Evolutionary conservation across 2,113 vertebrate species (phyloP), one percentile per base, ranked within the genome.

Genomic region (Panthera leo): DNA sequence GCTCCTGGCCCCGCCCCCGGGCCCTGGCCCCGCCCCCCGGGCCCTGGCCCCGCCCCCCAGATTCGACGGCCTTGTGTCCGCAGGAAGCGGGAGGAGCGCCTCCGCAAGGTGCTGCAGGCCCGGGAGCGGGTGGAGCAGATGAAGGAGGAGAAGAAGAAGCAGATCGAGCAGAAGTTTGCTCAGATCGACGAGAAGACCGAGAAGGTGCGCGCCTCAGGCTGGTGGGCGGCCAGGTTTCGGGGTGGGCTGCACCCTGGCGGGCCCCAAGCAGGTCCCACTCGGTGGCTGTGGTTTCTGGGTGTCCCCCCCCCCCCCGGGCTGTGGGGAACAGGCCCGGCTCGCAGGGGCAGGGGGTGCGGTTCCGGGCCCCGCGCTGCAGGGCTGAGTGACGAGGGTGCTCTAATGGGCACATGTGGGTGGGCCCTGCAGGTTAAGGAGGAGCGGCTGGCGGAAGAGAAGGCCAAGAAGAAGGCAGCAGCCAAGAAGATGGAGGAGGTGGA

Each of bases 21-120:
- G 19, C 7, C 45, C 58, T 6, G 5, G 31, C 61, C 67, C 19
- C 83, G 2, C 67, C 21, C 86, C 65, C 21, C 1, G 58, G 55
- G 19, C 7, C 45, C 58, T 6, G 5, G 31, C 61, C 67, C 19
- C 83, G 2, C 67, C 21, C 86, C 65, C 21, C 1, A 21, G 55
- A 21, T 61, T 0, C 87, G 65, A 87, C 68, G 0, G 0, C 51
- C 23, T 34, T 14, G 18, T 85, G 85, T 67, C 94, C 97, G 1
- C 93, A 99, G 99, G 98, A 99, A 99, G 95, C 99, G 99, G 0
- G 99, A 99, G 53, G 99, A 99, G 96, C 99, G 99, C 63, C 98
- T 99, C 36, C 99, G 98, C 29, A 99, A 99, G 70, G 99, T 99
- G 53, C 87, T 99, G 85, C 99, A 99, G 82, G 99, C 99, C 71